Conservation (phyloP, 2,797 vertebrate genomes). For the Notolepis coatsorum region DNA sequence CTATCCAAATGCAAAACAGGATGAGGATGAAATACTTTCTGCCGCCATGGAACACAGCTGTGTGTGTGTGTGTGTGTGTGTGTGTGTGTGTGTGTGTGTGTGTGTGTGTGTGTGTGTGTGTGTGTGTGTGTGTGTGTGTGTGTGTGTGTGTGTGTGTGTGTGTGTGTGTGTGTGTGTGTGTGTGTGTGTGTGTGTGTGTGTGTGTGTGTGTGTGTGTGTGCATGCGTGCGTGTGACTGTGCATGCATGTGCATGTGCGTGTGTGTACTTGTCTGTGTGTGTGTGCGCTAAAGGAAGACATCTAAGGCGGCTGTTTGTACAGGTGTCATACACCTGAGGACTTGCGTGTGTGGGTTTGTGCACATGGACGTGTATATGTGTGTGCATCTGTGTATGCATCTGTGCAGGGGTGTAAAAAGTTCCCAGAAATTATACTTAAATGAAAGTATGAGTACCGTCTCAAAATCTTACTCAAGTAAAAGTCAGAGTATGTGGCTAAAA, state of each 20-base stretch:
- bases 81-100: neutral
- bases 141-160: constrained; percentile 16
- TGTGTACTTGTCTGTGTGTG: neutral
- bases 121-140: constrained; percentile 14
- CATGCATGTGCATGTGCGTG: neutral
- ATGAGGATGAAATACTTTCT: constrained; percentile 43
- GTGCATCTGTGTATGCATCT: neutral
- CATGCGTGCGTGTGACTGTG: neutral
- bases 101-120: neutral
- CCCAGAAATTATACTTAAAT: too few relatives aligned
- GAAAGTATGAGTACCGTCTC: too few relatives aligned
- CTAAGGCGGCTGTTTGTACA: constrained; percentile 52
- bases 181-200: constrained; percentile 7
- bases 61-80: constrained; percentile 6
- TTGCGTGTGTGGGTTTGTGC: constrained; percentile 5
- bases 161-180: neutral
- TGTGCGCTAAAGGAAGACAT: too few relatives aligned
- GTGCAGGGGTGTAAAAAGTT: too few relatives aligned
- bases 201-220: constrained; percentile 12
- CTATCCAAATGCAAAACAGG: constrained; percentile 68
- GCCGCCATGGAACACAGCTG: constrained; percentile 17
- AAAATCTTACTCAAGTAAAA: too few relatives aligned
- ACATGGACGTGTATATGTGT: neutral
- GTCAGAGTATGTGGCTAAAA: too few relatives aligned
- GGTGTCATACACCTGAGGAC: constrained; percentile 42